Conservation (phyloP, 2,888 invertebrate genomes). For the Amphimallon solstitiale region DNA sequence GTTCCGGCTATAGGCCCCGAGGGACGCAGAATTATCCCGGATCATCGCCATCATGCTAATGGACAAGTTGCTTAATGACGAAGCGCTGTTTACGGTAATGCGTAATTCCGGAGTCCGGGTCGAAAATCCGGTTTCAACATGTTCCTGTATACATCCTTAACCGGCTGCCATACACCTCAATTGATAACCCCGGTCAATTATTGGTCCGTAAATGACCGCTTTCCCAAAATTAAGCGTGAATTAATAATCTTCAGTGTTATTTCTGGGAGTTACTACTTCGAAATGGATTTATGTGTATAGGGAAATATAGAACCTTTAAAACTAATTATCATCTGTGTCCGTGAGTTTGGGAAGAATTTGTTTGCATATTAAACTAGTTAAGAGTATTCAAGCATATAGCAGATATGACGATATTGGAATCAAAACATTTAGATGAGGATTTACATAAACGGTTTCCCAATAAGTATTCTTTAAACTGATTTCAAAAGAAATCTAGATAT, state of each 20-base stretch:
- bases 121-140: constrained; percentile 41
- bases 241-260: constrained; percentile 25
- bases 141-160: constrained; percentile 6
- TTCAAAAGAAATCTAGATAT: too few species aligned
- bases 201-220: constrained; percentile 23
- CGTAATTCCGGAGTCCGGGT: constrained; percentile 51
- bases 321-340: too few species aligned
- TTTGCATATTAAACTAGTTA: too few species aligned
- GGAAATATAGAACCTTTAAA: too few species aligned
- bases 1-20: constrained; percentile 54
- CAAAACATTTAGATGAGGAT: too few species aligned
- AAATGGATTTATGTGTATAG: too few species aligned
- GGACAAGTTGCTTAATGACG: constrained; percentile 59
- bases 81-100: constrained; percentile 58
- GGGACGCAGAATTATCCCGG: constrained; percentile 55
- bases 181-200: constrained; percentile 27
- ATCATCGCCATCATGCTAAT: constrained; percentile 56
- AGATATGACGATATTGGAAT: too few species aligned
- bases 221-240: constrained; percentile 30
- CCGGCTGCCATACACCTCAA: constrained; percentile 18
- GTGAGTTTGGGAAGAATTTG: too few species aligned
- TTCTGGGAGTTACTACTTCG: background rate
- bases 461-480: too few species aligned
- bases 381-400: too few species aligned
- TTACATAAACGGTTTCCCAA: too few species aligned